These are phyloP conservation scores for Meandrina meandrites DNA, from an alignment of 92 coral and sea anemone species.

Conservation along the genomic window DNA sequence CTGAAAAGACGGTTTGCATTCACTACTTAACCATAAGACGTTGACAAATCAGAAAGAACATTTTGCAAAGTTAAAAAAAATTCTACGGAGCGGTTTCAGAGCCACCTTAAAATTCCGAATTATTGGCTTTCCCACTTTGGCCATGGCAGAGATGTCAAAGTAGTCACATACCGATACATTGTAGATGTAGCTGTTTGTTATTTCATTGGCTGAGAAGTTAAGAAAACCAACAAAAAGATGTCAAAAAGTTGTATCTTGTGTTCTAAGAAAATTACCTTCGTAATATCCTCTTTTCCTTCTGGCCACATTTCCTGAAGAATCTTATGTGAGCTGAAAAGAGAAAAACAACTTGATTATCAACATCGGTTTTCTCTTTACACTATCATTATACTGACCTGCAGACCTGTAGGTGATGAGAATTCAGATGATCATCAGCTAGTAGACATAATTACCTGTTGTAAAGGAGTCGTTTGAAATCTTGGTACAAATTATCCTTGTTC, in stretches of 20 bases:
- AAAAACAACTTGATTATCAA: background rate
- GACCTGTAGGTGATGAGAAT: background rate
- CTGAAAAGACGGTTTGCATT: constrained; percentile 7
- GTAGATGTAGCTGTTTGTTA: no score
- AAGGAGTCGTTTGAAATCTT: constrained; percentile 94
- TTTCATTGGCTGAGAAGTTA: no score
- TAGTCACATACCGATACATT: background rate
- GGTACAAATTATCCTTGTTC: constrained; percentile 93
- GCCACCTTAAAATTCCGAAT: no score
- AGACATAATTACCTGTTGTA: constrained; percentile 70
- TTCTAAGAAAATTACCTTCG: constrained; percentile 83
- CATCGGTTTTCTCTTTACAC: background rate
- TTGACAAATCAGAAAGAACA: background rate
- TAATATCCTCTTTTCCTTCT: constrained; percentile 91
- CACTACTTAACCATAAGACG: background rate
- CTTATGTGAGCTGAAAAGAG: constrained; percentile 66
- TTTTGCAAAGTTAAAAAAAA: no score
- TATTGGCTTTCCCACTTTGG: background rate
- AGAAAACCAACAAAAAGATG: no score
- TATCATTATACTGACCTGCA: background rate
- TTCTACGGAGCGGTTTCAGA: no score
- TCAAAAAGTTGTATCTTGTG: no score
- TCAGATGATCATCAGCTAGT: background rate
- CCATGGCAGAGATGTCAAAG: no score
- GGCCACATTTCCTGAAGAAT: constrained; percentile 98